Evolutionary conservation across 2,113 vertebrate species (phyloP), one percentile per base, ranked within the genome.

Genomic region (Chitala chitala): DNA sequence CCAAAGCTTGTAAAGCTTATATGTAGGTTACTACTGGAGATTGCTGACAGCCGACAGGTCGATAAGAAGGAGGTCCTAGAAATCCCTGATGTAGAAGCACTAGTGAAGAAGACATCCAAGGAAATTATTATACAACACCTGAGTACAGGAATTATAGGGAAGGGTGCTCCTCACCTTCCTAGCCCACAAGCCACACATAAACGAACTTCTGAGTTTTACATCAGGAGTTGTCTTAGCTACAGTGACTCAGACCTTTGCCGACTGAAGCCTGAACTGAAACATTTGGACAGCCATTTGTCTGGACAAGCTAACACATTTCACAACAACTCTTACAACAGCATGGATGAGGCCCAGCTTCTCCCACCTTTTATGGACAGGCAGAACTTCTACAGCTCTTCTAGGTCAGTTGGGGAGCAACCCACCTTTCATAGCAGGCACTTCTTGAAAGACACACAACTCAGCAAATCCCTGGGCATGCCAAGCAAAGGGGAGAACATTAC

Each of bases 171-270:
- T 1, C 83, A 87, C 58, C 84, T 89, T 4, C 76, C 82, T 0
- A 86, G 88, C 55, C 78, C 44, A 6, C 88, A 77, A 74, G 87
- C 77, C 77, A 83, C 84, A 86, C 92, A 77, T 8, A 82, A 0
- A 80, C 92, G 87, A 83, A 87, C 82, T 84, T 89, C 88, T 69
- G 93, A 89, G 56, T 90, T 90, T 78, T 92, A 84, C 76, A 81
- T 90, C 50, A 92, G 88, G 79, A 94, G 93, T 80, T 93, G 87
- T 71, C 87, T 99, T 38, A 95, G 96, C 87, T 98, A 94, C 68
- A 99, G 97, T 7, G 97, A 99, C 58, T 93, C 95, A 0, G 94
- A 98, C 80, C 83, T 98, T 64, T 91, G 86, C 73, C 91, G 90
- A 70, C 85, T 91, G 0, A 87, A 89, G 22, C 87, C 89, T 10